A percentile compares a stretch with the other conserved stretches of the same genome.
These are phyloP conservation scores for Euplagia quadripunctaria DNA, from an alignment of 2,888 invertebrate genomes.

Conservation along the genomic window DNA sequence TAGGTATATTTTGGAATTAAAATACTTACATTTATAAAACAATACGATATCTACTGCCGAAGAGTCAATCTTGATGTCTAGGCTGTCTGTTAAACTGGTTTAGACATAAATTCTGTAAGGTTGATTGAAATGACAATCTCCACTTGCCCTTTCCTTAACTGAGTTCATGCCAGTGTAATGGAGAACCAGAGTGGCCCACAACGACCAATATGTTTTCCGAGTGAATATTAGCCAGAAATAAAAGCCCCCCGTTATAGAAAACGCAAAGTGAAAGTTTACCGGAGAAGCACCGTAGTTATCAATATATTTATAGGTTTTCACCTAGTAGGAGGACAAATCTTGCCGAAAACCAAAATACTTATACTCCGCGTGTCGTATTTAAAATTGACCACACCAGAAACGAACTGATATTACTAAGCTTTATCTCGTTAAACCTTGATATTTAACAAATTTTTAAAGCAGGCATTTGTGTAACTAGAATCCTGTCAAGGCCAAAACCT, in stretches of 20 bases:
- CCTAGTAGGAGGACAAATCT: neutral
- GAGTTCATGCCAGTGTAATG: neutral
- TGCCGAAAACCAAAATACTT: neutral
- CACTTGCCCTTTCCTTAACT: neutral
- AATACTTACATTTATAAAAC: too few species aligned
- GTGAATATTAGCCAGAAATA: too few species aligned
- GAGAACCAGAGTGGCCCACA: neutral
- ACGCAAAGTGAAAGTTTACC: too few species aligned
- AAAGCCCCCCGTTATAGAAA: too few species aligned
- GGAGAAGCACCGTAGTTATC: neutral
- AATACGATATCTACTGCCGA: too few species aligned
- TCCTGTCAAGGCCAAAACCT: neutral
- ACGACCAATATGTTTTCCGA: neutral
- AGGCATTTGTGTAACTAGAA: neutral
- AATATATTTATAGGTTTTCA: neutral
- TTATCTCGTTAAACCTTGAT: neutral
- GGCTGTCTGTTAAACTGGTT: too few species aligned
- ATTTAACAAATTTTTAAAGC: neutral
- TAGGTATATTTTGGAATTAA: too few species aligned
- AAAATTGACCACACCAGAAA: neutral
- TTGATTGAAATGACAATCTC: neutral
- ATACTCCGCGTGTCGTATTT: neutral
- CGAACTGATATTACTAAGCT: neutral
- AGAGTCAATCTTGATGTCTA: too few species aligned
- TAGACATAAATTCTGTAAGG: too few species aligned